These are phyloP conservation scores for Eupithecia vulgata DNA, from an alignment of 2,888 invertebrate genomes.

Conservation along the genomic window DNA sequence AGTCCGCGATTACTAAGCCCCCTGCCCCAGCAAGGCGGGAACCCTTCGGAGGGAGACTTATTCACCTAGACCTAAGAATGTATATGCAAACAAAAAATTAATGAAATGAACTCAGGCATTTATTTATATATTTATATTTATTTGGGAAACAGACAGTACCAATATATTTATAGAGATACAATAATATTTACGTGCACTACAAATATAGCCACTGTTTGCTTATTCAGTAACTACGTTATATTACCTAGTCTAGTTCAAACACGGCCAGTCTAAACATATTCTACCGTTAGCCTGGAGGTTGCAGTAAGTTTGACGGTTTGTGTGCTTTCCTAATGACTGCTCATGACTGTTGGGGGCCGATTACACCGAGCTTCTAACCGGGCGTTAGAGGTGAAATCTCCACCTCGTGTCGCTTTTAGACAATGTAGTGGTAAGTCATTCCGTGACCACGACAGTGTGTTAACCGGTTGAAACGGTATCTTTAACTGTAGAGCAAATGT, in stretches of 20 bases:
- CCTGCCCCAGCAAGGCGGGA: too few relatives aligned
- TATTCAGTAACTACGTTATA: slow-evolving; percentile 2
- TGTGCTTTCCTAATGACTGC: slow-evolving; percentile 43
- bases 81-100: too few relatives aligned
- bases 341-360: slow-evolving; percentile 37
- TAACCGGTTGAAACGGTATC: neutral
- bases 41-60: neutral
- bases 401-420: neutral
- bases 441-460: neutral
- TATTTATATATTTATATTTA: too few relatives aligned
- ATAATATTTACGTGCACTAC: too few relatives aligned
- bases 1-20: too few relatives aligned
- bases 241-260: slow-evolving; percentile 13
- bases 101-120: too few relatives aligned
- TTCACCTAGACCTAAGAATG: too few relatives aligned
- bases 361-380: slow-evolving; percentile 22
- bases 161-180: too few relatives aligned
- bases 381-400: neutral
- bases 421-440: neutral
- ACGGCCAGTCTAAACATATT: slow-evolving; percentile 32
- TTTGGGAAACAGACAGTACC: too few relatives aligned
- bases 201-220: neutral
- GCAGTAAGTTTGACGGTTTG: slow-evolving; percentile 38
- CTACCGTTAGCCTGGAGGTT: slow-evolving; percentile 26
- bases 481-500: neutral